Evolutionary conservation across 2,888 invertebrate genomes (phyloP), one percentile per base, ranked within the genome.

Genomic region (Lithodes maja): DNA sequence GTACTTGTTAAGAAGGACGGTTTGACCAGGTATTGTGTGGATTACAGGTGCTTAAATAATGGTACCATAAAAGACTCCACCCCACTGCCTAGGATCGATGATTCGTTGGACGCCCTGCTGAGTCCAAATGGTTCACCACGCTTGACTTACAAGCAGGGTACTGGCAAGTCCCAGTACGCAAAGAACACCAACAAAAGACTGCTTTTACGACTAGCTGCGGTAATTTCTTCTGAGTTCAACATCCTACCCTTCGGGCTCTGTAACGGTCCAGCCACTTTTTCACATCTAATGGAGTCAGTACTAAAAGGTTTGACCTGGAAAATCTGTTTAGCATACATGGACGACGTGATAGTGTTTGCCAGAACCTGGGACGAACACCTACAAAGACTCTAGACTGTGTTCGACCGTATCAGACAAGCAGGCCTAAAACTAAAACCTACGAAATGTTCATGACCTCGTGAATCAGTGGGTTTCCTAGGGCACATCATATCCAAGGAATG

Each of bases 1-100:
- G 54, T 84, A 53, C 75, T 84, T 15, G 74, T 84, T n/a, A 53
- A 75, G 12, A 84, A 84, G 75, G 83, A 84, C 54, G 75, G 83
- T n/a, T 17, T 33, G 9, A 2, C 3, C 2, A 53, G 74, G 3
- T 84, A 53, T 69, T 84, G 83, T 33, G 54, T 84, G 17, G 75
- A 84, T 75, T 75, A 84, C 83, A 3, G 54, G 17, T 50, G 49
- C 15, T 54, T 83, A 3, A 83, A 83, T 50, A 61, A 83, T 52
- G 17, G 7, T 52, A 71, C 83, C 12, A 52, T 71, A 12, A 83
- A 83, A 15, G 71, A 83, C 71, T 69, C 54, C 33, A 69, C 69
- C 69, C 83, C 83, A 0, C 17, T 74, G n/a, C 54, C 82, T 2
- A 9, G 49, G 12, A 71, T 82, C 5, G 69, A 82, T n/a, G 50